These are phyloP conservation scores for Orchesella flavescens DNA, from an alignment of 2,888 invertebrate genomes.

Conservation along the genomic window DNA sequence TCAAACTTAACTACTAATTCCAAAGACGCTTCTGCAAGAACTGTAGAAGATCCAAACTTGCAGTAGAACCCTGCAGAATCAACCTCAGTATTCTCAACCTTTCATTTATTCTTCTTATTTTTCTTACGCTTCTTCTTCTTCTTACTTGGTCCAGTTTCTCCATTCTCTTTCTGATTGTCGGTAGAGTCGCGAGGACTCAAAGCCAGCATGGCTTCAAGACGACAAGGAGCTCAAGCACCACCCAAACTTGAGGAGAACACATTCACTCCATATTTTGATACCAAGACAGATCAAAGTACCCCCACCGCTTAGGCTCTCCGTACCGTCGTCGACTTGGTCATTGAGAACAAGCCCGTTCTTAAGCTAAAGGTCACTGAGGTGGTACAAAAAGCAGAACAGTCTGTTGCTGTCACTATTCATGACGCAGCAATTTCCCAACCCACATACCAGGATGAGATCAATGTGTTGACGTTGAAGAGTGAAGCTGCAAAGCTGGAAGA, in stretches of 20 bases:
- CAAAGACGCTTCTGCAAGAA: too few species aligned
- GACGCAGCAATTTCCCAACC: conserved; percentile 84
- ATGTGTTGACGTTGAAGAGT: conserved; percentile 77
- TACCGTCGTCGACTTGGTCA: conserved; percentile 81
- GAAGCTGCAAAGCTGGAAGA: conserved; percentile 77
- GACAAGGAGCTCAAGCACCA: conserved; percentile 83
- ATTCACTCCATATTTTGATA: conserved; percentile 82
- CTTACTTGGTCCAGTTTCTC: too few species aligned
- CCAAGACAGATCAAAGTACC: conserved; percentile 21
- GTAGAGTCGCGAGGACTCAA: conserved; percentile 92
- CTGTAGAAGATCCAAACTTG: too few species aligned
- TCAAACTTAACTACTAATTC: too few species aligned
- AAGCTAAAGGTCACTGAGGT: conserved; percentile 85
- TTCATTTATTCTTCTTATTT: too few species aligned
- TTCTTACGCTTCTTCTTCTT: too few species aligned
- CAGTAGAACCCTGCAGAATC: too few species aligned
- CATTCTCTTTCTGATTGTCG: too few species aligned
- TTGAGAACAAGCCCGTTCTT: conserved; percentile 84
- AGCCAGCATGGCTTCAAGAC: conserved; percentile 90
- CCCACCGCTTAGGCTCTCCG: conserved; percentile 80
- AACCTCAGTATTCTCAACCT: too few species aligned
- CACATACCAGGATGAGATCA: conserved; percentile 80
- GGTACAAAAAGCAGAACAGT: conserved; percentile 79
- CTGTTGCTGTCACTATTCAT: conserved; percentile 79
- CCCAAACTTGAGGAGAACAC: conserved; percentile 89